These are phyloP conservation scores for Urechis unicinctus DNA, from an alignment of 2,888 invertebrate species.

Conservation along the genomic window DNA sequence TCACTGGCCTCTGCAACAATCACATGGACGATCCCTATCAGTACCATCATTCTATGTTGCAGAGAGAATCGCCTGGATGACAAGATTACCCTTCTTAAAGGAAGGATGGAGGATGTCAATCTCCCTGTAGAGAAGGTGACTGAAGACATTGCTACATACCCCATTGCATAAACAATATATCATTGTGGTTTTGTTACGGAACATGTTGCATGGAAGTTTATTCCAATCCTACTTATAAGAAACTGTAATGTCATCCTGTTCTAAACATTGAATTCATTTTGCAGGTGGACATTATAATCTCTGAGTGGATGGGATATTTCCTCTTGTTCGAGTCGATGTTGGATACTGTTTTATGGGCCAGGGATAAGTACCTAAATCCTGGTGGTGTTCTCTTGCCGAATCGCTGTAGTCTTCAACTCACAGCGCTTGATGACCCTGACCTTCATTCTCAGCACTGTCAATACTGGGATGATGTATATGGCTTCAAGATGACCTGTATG, in stretches of 20 bases:
- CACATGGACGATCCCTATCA: background rate
- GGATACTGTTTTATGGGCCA: conserved; percentile 75
- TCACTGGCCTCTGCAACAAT: too few relatives aligned
- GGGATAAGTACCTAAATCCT: conserved; percentile 68
- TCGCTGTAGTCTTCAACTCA: conserved; percentile 16
- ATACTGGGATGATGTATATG: conserved; percentile 91
- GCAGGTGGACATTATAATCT: conserved; percentile 75
- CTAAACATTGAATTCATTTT: background rate
- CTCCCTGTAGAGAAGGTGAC: conserved; percentile 56
- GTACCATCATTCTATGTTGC: background rate
- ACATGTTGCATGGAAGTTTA: too few relatives aligned
- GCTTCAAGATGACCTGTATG: conserved; percentile 88
- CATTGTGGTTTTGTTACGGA: too few relatives aligned
- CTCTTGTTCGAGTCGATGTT: conserved; percentile 94
- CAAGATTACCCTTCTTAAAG: conserved; percentile 72
- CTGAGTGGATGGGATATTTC: conserved; percentile 99
- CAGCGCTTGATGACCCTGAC: conserved; percentile 49
- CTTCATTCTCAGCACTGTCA: conserved; percentile 57
- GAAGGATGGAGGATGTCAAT: conserved; percentile 75
- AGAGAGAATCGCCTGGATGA: conserved; percentile 69
- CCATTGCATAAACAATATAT: too few relatives aligned
- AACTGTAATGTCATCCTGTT: background rate
- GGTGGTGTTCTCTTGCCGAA: conserved; percentile 58
- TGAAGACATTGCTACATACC: too few relatives aligned
- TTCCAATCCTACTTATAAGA: too few relatives aligned